phyloP scores from a whole-genome alignment of 2,888 invertebrate species.

The Marronus borbonicus region DNA sequence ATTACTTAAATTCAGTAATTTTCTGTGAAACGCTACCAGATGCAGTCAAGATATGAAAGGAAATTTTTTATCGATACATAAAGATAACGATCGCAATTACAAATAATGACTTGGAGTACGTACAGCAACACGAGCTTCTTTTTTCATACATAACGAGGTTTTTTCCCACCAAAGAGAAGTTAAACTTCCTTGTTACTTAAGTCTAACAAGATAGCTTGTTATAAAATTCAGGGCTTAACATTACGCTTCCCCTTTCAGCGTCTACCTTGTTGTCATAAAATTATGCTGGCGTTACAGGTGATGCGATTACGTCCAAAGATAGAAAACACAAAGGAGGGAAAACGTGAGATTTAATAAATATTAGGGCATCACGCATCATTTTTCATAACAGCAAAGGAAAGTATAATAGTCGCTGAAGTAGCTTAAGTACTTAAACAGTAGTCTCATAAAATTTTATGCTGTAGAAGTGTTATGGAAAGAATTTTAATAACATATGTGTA shows the following conservation, averaged over 20 bases:
- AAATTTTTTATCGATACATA: no score
- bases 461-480: no score
- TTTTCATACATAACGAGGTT: not conserved
- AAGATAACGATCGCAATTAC: not conserved
- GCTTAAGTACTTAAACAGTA: not conserved
- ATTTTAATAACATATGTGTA: no score
- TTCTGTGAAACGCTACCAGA: no score
- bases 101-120: not conserved
- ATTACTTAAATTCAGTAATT: no score
- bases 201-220: conserved; percentile 10
- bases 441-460: not conserved
- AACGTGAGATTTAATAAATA: not conserved
- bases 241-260: not conserved
- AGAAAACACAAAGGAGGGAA: not conserved
- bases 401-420: not conserved
- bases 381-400: not conserved
- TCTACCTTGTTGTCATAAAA: not conserved
- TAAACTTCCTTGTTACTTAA: not conserved
- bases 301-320: not conserved
- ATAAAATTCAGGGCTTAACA: not conserved
- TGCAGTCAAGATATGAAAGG: no score
- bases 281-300: not conserved
- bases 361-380: not conserved
- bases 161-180: not conserved
- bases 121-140: not conserved